phyloP scores from a whole-genome alignment of 2,797 vertebrate species.

The Nannoperca australis region DNA sequence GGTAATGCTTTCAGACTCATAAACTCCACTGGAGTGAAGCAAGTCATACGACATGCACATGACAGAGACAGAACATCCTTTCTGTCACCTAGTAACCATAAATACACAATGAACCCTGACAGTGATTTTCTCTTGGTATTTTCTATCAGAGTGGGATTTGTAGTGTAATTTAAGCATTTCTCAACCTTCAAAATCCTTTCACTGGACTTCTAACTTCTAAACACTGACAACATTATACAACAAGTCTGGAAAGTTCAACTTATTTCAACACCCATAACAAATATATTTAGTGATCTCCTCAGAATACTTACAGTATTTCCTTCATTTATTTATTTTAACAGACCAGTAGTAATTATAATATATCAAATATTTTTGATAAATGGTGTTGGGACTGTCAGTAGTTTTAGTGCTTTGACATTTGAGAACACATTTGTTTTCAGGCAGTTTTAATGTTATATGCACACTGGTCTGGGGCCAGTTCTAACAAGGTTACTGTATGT shows the following conservation, averaged over 20 bases:
- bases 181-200: not conserved
- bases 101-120: not conserved
- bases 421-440: not conserved
- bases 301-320: too few relatives aligned
- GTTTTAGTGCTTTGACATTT: not conserved
- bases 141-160: not conserved
- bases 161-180: not conserved
- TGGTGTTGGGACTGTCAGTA: too few relatives aligned
- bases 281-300: too few relatives aligned
- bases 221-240: not conserved
- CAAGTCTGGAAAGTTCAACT: not conserved
- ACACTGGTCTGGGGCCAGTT: not conserved
- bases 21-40: not conserved
- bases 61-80: not conserved
- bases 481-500: not conserved
- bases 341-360: too few relatives aligned
- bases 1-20: not conserved
- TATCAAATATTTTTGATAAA: too few relatives aligned
- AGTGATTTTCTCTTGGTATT: not conserved
- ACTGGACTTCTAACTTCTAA: not conserved
- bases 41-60: not conserved
- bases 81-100: not conserved
- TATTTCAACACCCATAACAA: too few relatives aligned
- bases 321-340: too few relatives aligned
- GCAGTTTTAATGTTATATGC: not conserved